phyloP scores from a whole-genome alignment of 2,797 vertebrate species.

The Margarornis squamiger region DNA sequence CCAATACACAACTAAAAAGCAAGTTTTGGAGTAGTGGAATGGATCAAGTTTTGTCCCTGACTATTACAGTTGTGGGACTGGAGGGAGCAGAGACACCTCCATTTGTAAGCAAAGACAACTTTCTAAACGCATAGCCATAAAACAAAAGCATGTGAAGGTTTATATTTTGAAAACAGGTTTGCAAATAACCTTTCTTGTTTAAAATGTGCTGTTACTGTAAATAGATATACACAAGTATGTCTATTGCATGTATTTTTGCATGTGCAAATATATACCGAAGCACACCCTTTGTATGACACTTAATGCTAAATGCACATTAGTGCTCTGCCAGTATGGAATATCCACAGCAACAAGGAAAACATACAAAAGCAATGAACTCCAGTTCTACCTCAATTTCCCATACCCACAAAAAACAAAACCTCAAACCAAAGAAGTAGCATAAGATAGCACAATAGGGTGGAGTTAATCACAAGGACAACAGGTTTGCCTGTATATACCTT shows the following conservation, averaged over 20 bases:
- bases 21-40: neutral
- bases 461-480: slow-evolving; percentile 2
- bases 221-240: neutral
- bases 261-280: neutral
- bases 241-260: neutral
- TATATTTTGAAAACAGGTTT: neutral
- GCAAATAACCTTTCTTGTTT: neutral
- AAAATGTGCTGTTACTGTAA: neutral
- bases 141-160: neutral
- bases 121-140: neutral
- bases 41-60: neutral
- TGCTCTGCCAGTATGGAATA: neutral
- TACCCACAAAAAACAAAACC: slow-evolving; percentile 37
- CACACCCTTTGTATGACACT: neutral
- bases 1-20: neutral
- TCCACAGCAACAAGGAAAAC: neutral
- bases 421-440: neutral
- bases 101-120: neutral
- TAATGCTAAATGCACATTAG: neutral
- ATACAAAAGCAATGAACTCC: neutral
- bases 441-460: slow-evolving; percentile 20
- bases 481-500: slow-evolving; percentile 10
- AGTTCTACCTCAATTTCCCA: neutral
- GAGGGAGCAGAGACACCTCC: neutral
- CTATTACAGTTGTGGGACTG: neutral